Base-by-base conservation (phyloP, 1,140 invertebrate genomes). In the Caenorhabditis latens region DNA sequence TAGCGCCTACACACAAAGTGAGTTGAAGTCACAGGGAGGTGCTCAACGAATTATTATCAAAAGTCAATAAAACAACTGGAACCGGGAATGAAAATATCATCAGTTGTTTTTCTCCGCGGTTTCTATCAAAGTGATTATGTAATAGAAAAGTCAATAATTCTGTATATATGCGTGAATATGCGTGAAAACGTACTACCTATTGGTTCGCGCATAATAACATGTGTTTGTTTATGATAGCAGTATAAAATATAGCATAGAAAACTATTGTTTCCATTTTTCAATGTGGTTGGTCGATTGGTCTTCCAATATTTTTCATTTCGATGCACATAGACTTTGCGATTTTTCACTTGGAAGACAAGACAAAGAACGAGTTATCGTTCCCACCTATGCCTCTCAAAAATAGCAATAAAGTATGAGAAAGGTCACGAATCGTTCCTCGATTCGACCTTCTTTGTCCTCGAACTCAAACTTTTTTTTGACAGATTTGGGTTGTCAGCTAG, bases 361-460 rank as follows among this genome's bases (percentile, higher is more conserved):
- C 71, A 79, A 79, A 79, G 21, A 50, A 63, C 61, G 61, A 50
- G 71, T 79, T 79, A 79, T 79, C 46, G 71, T 79, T 79, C 71
- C 46, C 71, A 79, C 71, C 71, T 50, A 79, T 42, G 71, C 71
- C 71, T 79, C 21, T 79, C 46, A 79, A 79, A 79, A 79, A 79
- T 79, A 79, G 71, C 71, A 50, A 79, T 79, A 79, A 79, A 79
- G 71, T 48, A 79, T 79, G 71, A 50, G 71, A 79, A 79, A 79
- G 71, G 71, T 79, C 71, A 79, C 46, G 8, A 46, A 13, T 79
- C 46, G 46, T 11, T 50, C 71, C 71, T 79, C 71, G n/a, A 50
- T 24, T 79, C 21, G 71, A n/a, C 71, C 71, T 79, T 43, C 71
- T 46, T 42, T 21, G 19, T 71, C n/a, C 42, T 1, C 71, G 9